Evolutionary conservation across 2,888 invertebrate genomes (phyloP).

Genomic region (Meghimatium bilineatum): DNA sequence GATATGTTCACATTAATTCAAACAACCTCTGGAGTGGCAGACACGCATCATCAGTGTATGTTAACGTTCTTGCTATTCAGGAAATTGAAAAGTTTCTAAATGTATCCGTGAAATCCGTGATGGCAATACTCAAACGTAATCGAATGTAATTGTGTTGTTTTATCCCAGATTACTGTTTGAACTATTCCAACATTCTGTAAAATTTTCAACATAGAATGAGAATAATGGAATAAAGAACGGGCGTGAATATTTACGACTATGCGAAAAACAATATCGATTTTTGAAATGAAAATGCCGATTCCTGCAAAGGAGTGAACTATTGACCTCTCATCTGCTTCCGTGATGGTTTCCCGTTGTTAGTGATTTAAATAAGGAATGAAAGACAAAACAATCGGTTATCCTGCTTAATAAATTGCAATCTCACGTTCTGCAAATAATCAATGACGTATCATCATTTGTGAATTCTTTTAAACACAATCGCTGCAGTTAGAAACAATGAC

Average conservation of each 20-base stretch:
- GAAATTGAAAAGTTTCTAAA: neutral
- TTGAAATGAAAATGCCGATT: no score
- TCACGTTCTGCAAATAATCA: neutral
- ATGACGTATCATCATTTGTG: neutral
- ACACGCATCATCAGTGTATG: neutral
- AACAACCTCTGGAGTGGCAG: neutral
- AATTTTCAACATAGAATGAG: neutral
- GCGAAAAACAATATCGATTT: no score
- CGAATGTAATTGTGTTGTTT: neutral
- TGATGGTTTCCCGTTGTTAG: no score
- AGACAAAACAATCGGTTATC: neutral
- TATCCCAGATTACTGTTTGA: neutral
- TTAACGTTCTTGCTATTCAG: neutral
- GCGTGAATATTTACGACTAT: no score
- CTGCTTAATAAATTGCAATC: neutral
- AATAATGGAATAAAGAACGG: neutral
- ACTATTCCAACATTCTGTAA: neutral
- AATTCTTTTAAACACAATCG: no score
- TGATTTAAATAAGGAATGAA: neutral
- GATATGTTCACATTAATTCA: no score
- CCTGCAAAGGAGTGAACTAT: no score
- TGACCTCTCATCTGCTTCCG: no score
- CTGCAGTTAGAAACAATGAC: no score
- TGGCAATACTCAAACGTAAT: neutral
- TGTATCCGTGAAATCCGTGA: neutral